Base-by-base conservation (phyloP, 2,113 vertebrate genomes). In the Scatophagus argus region DNA sequence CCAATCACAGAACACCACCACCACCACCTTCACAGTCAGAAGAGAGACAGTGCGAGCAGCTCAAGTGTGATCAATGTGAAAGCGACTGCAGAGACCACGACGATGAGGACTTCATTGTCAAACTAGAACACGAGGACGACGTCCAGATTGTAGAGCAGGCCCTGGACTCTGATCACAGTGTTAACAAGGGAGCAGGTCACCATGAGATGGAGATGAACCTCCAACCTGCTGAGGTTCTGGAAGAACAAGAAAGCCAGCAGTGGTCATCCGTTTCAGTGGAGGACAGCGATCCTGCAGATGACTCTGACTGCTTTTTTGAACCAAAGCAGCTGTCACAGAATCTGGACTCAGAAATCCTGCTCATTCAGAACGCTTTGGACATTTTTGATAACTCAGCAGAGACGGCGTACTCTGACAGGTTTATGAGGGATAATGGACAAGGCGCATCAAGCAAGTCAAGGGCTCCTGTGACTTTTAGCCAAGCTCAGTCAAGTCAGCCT, bases 351-450 rank as follows among this genome's bases (percentile, higher is more conserved):
- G 89, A 93, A 32, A 84, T 93, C 46, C 74, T 89, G 31, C 84
- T 93, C 10, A 91, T 93, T 68, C 91, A 93, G 58, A 91, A 93
- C 1, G 88, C 92, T 0, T 65, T 93, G 78, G 88, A 90, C 43
- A 87, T 89, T 25, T 81, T 91, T 3, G 86, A 92, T 8, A 59
- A 67, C 8, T 83, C 89, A 0, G 70, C 88, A 2, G 90, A 91
- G 74, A 64, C 58, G 3, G 60, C 74, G 2, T 85, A 82, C 73
- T 79, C 84, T 0, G 82, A 90, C 62, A 74, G 77, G 44, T 64
- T 82, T 1, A 0, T 27, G 34, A 71, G 78, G 43, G 88, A 91
- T 0, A 54, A 43, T 0, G 62, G 58, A 39, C 85, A 88, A 36
- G 51, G 76, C 6, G 80, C 81, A 2, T 76, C 75, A 1, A 76